Base-by-base conservation (phyloP, 2,797 vertebrate species). In the Myotis vivesi region DNA sequence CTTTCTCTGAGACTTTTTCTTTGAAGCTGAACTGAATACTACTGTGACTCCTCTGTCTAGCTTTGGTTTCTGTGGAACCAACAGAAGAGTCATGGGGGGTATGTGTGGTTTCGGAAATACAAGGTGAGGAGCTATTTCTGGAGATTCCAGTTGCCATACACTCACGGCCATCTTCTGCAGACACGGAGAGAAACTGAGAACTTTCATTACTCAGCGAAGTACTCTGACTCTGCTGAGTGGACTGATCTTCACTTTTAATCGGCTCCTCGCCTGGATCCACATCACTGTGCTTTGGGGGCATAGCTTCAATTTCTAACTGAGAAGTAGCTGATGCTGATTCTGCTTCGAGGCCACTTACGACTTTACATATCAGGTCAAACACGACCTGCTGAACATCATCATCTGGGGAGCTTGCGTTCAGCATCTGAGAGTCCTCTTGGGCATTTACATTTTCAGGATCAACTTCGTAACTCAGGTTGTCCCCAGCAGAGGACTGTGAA, bases 21-120 rank as follows among this genome's bases (percentile, higher is more conserved):
- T 99, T 99, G 81, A 99, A 99, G 97, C 98, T 99, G 94, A 99
- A 99, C 97, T 99, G 99, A 89, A 99, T 99, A 97, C 99, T 99
- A 97, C 99, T 99, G 90, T 99, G 99, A 98, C 99, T 99, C 92
- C 98, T 98, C 96, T 99, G 99, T 73, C 99, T 98, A 75, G 98
- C 98, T 94, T 98, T 99, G 6, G 97, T 97, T 96, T 99, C 99
- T 16, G 98, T 87, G 15, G 98, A 98, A 62, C 83, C 96, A 92
- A 98, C 97, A 92, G 91, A 97, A 81, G 98, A 97, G 55, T 99
- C 99, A 0, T 97, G 97, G 16, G 97, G 89, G 46, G 98, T 97
- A 2, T 99, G 99, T 11, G 99, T 98, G 55, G 99, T 98, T 8
- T 98, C 99, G 90, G 99, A 98, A 51, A 99, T 99, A 77, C 99